Conservation (phyloP, 2,888 invertebrate species). For the Trissolcus japonicus region DNA sequence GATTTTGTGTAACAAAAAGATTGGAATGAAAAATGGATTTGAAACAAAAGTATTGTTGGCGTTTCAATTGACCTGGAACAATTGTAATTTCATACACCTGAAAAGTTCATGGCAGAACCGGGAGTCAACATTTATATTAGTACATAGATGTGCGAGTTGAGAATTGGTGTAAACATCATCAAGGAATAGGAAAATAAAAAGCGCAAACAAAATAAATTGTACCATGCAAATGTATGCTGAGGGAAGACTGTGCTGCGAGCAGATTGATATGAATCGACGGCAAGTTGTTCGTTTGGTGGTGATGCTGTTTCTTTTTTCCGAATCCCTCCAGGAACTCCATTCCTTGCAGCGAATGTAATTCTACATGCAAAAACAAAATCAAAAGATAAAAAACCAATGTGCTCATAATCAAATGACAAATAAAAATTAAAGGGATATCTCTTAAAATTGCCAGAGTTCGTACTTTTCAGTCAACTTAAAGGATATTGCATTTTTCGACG, state of each 20-base stretch:
- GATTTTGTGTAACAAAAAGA: too few species aligned
- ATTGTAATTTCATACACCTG: conserved; percentile 33
- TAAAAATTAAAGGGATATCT: too few species aligned
- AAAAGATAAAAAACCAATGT: conserved; percentile 49
- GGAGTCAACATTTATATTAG: conserved; percentile 11
- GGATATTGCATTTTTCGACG: too few species aligned
- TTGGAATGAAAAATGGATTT: too few species aligned
- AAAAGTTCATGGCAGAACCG: conserved; percentile 20
- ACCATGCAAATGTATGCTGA: conserved; percentile 75
- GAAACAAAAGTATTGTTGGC: background rate
- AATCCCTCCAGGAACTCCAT: conserved; percentile 76
- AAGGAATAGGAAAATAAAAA: conserved; percentile 31
- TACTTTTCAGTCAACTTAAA: too few species aligned
- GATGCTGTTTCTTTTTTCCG: conserved; percentile 72
- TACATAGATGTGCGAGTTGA: conserved; percentile 1
- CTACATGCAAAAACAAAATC: conserved; percentile 63
- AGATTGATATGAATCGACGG: conserved; percentile 71
- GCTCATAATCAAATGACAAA: background rate
- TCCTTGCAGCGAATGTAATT: conserved; percentile 73
- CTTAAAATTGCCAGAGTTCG: too few species aligned
- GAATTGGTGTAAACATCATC: conserved; percentile 8
- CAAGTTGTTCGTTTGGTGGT: conserved; percentile 65
- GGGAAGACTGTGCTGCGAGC: conserved; percentile 71
- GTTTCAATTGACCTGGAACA: conserved; percentile 26
- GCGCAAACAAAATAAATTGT: conserved; percentile 59